Evolutionary conservation across 1,140 invertebrate species (phyloP), one percentile per base, ranked within the genome.

Genomic region (Tribolium madens): DNA sequence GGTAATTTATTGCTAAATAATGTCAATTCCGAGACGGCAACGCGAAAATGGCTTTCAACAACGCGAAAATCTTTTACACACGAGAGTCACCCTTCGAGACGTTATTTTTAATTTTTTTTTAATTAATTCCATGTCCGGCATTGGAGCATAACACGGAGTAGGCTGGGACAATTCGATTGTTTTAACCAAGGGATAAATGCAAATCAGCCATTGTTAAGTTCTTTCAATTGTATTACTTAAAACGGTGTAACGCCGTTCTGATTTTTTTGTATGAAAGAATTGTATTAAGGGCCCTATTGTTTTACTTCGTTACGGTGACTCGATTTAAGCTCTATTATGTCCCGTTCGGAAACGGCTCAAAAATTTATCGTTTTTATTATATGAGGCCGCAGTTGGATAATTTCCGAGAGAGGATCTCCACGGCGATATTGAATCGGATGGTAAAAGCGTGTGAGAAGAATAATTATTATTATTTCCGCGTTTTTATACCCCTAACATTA

Each of bases 1-100:
- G 31, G 76, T 79, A 78, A 80, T 78, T 77, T 80, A 80, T 80
- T 76, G 78, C 64, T 69, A 80, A 80, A 80, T 80, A 80, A 80
- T 80, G 78, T 78, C 76, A 80, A 80, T 80, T 80, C 71, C 52
- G 26, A 77, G 71, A 73, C 50, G 48, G 9, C 48, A 53, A 75
- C 50, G 77, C 60, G 77, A 31, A 21, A 70, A 70, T 42, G 53
- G 53, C 18, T 21, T 60, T 60, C 53, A 21, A 10, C 50, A 26
- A 4, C 21, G 21, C 21, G 21, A 3, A 26, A 5, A 26, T 4
- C 3, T 26, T 21, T 21, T 21, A 3, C 18, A 21, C 18, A n/a
- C n/a, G n/a, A n/a, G n/a, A n/a, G n/a, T n/a, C n/a, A n/a, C 18
- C 21, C 21, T 26, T 26, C 21, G 21, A 26, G 21, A 26, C 21